Conservation (phyloP, 2,797 vertebrate species). For the Sebastes paucispinis region DNA sequence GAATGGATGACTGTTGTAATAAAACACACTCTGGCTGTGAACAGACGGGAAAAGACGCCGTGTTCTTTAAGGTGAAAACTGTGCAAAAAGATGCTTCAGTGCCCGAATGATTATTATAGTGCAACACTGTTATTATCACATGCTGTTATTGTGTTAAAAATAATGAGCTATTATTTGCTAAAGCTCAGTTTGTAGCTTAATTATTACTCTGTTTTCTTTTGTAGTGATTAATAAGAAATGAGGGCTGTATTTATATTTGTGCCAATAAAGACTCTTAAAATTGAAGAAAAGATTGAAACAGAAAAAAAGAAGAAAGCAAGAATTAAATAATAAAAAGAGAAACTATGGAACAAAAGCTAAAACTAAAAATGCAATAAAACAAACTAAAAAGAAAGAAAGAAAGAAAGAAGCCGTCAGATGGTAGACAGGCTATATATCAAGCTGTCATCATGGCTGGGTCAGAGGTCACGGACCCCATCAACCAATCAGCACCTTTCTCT, state of each 20-base stretch:
- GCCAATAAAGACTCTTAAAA: neutral
- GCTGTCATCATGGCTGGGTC: conserved; percentile 20
- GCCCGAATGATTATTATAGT: neutral
- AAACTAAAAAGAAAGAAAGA: neutral
- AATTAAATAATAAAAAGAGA: no score
- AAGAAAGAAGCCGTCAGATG: conserved; percentile 1
- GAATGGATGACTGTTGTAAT: conserved; percentile 11
- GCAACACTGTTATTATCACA: neutral
- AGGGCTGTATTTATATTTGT: neutral
- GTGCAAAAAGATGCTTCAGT: neutral
- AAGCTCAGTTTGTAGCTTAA: neutral
- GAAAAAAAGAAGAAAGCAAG: no score
- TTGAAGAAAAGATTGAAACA: neutral
- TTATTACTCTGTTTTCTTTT: neutral
- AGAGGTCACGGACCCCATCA: conserved; percentile 31
- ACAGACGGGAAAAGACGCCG: neutral
- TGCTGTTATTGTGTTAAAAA: neutral
- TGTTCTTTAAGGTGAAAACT: neutral
- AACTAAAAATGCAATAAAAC: neutral
- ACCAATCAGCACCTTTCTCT: conserved; percentile 25
- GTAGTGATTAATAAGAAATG: neutral
- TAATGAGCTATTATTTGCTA: neutral
- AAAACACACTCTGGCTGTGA: neutral
- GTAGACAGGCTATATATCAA: neutral
- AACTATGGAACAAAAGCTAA: neutral